A percentile compares a stretch with the other conserved stretches of the same genome.
These are phyloP conservation scores for Galbula dea DNA, from an alignment of 2,113 vertebrate species.

Conservation along the genomic window DNA sequence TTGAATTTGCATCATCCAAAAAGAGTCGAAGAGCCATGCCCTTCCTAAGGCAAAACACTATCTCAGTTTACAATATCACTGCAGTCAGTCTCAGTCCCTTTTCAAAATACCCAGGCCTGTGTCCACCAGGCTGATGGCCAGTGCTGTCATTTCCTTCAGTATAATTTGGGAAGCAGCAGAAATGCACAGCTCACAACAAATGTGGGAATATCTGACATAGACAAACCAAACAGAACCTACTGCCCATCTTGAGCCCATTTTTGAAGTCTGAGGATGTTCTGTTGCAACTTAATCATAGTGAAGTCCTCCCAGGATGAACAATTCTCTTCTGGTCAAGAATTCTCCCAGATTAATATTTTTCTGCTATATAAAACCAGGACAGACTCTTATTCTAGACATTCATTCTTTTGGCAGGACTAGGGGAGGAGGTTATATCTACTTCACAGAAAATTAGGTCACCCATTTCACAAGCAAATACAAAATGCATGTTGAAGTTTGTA, in stretches of 20 bases:
- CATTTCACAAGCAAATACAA: conserved; percentile 14
- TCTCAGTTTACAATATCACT: not conserved
- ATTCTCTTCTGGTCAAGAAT: not conserved
- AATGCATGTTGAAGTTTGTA: not conserved
- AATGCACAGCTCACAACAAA: not conserved
- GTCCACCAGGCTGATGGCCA: not conserved
- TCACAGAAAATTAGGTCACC: conserved; percentile 44
- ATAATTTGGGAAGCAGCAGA: not conserved
- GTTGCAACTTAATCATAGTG: not conserved
- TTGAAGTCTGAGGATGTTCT: not conserved
- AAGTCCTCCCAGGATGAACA: not conserved
- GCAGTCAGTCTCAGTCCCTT: not conserved
- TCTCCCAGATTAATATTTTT: not conserved
- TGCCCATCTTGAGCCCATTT: not conserved
- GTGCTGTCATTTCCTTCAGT: conserved; percentile 3
- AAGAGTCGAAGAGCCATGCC: not conserved
- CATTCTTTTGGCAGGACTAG: not conserved
- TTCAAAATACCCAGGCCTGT: not conserved
- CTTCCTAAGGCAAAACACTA: not conserved
- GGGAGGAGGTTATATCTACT: not conserved
- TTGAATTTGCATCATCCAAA: not conserved
- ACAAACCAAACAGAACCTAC: not conserved
- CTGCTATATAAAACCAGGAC: not conserved
- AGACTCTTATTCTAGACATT: not conserved
- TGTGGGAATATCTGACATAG: not conserved